These are phyloP conservation scores for Plebejus melissa DNA, from an alignment of 2,888 invertebrate genomes.

Conservation along the genomic window DNA sequence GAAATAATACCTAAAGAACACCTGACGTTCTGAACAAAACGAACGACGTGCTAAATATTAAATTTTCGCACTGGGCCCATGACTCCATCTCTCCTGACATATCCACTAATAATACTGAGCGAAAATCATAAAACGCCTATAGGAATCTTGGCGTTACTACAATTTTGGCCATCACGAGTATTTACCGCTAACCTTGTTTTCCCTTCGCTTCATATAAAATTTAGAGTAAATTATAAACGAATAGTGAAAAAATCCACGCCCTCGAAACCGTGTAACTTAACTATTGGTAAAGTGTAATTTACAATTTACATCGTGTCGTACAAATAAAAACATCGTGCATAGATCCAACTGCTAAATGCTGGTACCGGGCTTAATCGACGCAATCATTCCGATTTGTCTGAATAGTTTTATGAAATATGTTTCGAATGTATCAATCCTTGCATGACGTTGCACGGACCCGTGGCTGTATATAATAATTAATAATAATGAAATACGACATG, in stretches of 20 bases:
- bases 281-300: conserved; percentile 20
- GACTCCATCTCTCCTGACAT: conserved; percentile 49
- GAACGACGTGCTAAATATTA: conserved; percentile 20
- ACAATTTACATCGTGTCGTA: conserved; percentile 9
- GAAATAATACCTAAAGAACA: conserved; percentile 26
- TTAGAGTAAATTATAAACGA: conserved; percentile 16
- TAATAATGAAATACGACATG: conserved; percentile 44
- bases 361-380: neutral
- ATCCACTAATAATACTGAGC: conserved; percentile 71
- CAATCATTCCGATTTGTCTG: neutral
- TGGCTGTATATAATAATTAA: conserved; percentile 47
- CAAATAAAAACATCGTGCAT: neutral
- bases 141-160: conserved; percentile 58
- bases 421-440: conserved; percentile 10
- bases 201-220: conserved; percentile 27
- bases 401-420: neutral
- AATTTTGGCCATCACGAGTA: conserved; percentile 73
- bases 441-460: conserved; percentile 44
- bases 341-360: neutral
- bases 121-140: conserved; percentile 66
- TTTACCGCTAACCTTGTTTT: conserved; percentile 29
- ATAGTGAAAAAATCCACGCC: conserved; percentile 7
- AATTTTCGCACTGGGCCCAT: conserved; percentile 58
- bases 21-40: conserved; percentile 23
- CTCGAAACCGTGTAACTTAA: conserved; percentile 9